Evolutionary conservation across 35 echinoderm and acorn worm genomes (phyloP).

Genomic region (Ophioderma brevispina): DNA sequence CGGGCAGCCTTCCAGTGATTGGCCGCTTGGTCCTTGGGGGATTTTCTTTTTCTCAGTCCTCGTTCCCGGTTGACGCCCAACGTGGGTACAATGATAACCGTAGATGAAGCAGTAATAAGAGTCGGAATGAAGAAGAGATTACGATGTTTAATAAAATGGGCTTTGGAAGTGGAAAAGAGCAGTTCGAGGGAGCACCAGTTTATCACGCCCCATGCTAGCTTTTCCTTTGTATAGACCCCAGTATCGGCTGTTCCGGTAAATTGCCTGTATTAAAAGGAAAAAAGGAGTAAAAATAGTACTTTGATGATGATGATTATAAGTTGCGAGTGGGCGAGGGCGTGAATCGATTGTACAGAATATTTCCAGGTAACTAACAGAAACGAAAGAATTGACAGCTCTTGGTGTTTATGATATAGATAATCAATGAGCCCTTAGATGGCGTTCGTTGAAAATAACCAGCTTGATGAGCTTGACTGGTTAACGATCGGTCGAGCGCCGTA

Average conservation of each 20-base stretch:
- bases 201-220: constrained; percentile 51
- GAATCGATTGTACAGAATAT: too few relatives aligned
- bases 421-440: too few relatives aligned
- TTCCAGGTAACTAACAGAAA: too few relatives aligned
- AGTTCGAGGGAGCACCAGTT: constrained; percentile 14
- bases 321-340: too few relatives aligned
- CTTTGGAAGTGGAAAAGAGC: constrained; percentile 44
- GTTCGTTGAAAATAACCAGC: too few relatives aligned
- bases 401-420: too few relatives aligned
- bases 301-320: too few relatives aligned
- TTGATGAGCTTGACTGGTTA: too few relatives aligned
- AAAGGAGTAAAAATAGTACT: too few relatives aligned
- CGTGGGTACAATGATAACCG: constrained; percentile 36
- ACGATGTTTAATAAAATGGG: constrained; percentile 65
- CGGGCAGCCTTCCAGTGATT: constrained; percentile 82
- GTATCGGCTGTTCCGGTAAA: background rate
- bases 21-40: background rate
- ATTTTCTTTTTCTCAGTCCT: background rate
- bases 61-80: constrained; percentile 12
- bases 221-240: background rate
- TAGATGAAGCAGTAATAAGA: constrained; percentile 27
- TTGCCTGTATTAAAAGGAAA: constrained; percentile 15
- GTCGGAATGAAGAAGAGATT: constrained; percentile 68
- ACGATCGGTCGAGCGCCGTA: too few relatives aligned
- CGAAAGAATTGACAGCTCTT: too few relatives aligned